Conservation (phyloP, 2,888 invertebrate species). For the Luffia ferchaultella region DNA sequence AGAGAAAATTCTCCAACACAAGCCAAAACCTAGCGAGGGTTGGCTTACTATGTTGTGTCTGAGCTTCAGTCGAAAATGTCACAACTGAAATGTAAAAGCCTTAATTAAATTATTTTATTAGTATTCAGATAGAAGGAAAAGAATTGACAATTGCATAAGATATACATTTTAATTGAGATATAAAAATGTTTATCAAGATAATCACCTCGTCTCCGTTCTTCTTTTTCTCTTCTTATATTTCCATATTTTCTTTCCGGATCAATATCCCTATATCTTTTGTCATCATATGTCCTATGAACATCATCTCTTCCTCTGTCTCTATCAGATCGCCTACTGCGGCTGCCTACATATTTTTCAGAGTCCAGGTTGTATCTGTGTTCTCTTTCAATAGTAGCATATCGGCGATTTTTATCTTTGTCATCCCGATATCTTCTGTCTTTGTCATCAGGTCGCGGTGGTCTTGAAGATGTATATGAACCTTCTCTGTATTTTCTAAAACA, state of each 20-base stretch:
- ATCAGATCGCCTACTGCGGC: slow-evolving; percentile 27
- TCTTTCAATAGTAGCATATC: slow-evolving; percentile 16
- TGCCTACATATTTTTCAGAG: slow-evolving; percentile 16
- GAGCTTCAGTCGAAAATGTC: slow-evolving; percentile 52
- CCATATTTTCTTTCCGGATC: slow-evolving; percentile 40
- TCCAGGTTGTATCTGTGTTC: slow-evolving; percentile 24
- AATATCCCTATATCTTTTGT: slow-evolving; percentile 34
- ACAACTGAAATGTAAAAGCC: slow-evolving; percentile 38
- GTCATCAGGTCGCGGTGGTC: slow-evolving; percentile 48
- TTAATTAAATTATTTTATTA: background rate
- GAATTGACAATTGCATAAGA: background rate
- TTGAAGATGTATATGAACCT: slow-evolving; percentile 50
- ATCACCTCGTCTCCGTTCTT: slow-evolving; percentile 35
- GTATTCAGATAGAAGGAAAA: background rate
- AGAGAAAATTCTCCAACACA: too few relatives aligned
- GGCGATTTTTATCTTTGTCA: slow-evolving; percentile 21
- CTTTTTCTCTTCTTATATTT: slow-evolving; percentile 34
- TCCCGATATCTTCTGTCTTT: slow-evolving; percentile 35
- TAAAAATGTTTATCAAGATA: background rate
- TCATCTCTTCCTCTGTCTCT: slow-evolving; percentile 29
- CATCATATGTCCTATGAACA: slow-evolving; percentile 28
- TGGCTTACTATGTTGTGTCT: slow-evolving; percentile 31
- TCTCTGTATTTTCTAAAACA: slow-evolving; percentile 51
- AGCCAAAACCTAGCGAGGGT: background rate
- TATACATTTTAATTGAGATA: too few relatives aligned